phyloP scores from a whole-genome alignment of 2,888 invertebrate species.

The Apodemia duryi region DNA sequence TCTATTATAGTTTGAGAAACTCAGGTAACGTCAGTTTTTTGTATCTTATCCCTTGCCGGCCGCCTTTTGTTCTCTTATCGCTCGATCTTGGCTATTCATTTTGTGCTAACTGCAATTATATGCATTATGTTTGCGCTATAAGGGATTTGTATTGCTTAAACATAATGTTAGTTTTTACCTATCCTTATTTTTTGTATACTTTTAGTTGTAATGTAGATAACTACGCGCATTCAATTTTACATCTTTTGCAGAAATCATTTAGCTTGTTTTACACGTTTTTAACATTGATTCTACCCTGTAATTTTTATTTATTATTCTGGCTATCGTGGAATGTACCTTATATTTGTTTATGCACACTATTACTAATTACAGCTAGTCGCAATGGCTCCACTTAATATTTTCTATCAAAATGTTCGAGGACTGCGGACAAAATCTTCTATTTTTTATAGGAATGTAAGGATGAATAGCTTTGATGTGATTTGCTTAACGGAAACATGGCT shows the following conservation, averaged over 20 bases:
- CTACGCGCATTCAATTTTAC: neutral
- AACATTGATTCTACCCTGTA: neutral
- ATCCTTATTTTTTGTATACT: neutral
- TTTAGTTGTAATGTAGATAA: neutral
- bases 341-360: neutral
- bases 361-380: neutral
- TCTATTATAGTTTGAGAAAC: neutral
- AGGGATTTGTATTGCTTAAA: neutral
- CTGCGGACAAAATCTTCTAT: neutral
- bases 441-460: neutral
- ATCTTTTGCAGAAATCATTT: neutral
- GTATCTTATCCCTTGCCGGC: neutral
- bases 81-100: neutral
- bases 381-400: conserved; percentile 5
- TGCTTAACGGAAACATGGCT: conserved; percentile 6
- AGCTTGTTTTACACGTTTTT: neutral
- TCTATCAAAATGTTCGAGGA: conserved; percentile 14
- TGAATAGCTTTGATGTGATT: neutral
- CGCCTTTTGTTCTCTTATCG: conserved; percentile 3
- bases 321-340: conserved; percentile 1
- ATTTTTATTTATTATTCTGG: neutral
- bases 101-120: neutral
- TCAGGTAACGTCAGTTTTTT: neutral
- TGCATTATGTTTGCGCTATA: neutral
- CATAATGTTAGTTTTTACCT: neutral